Base-by-base conservation (phyloP, 2,797 vertebrate species). In the Smutsia temminckii region DNA sequence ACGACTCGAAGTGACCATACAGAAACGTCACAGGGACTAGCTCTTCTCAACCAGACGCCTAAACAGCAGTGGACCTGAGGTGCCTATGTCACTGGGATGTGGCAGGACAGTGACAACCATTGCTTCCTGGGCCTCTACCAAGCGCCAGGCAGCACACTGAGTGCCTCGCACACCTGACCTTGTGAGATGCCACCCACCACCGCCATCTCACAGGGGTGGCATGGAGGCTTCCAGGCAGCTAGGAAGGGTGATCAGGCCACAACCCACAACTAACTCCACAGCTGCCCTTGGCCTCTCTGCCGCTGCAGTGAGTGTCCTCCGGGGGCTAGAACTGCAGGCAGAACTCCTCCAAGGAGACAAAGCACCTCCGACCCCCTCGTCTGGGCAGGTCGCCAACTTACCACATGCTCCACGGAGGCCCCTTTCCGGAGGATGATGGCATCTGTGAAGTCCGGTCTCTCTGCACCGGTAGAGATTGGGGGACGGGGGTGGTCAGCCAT, bases 381-480 rank as follows among this genome's bases (percentile, higher is more conserved):
- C 74, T 4, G 3, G 5, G 12, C 12, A 46, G 66, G 37, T 40
- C 0, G 1, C 42, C 18, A 9, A 98, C 98, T 98, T 95, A 99
- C 99, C 99, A 99, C 99, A 0, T 99, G 99, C 96, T 99, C 99
- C 97, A 99, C 99, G 9, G 98, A 98, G 75, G 99, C 99, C 55
- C 99, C 99, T 98, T 99, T 99, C 97, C 99, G 99, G 97, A 99
- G 99, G 97, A 99, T 99, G 96, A 99, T 99, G 94, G 99, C 99
- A 27, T 99, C 99, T 8, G 97, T 96, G 64, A 99, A 99, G 98
- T 99, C 99, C 14, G 99, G 99, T 80, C 99, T 99, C 98, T 99
- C 99, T 99, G 96, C 46, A 93, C 64, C 40, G 75, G 69, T n/a
- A 90, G 16, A 34, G 32, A 63, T 0, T 34, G 16, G 17, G 63